Conservation (phyloP, 2,113 vertebrate species). For the Ochotona princeps region DNA sequence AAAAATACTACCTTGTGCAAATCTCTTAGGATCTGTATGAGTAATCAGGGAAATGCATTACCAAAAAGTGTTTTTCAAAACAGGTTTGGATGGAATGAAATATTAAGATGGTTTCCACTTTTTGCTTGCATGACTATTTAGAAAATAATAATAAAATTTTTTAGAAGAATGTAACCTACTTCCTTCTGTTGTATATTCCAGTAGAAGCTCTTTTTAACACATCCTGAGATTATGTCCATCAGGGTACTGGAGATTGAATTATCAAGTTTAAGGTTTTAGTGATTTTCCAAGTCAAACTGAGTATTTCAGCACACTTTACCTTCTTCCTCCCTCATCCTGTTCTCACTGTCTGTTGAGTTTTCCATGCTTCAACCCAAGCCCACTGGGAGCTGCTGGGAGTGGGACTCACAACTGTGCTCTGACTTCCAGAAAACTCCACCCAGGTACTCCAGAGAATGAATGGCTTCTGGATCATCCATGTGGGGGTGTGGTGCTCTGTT, state of each 20-base stretch:
- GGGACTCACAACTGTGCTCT: fast-evolving
- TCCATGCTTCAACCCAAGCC: not conserved
- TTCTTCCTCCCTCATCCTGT: not conserved
- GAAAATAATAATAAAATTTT: not conserved
- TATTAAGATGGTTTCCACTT: not conserved
- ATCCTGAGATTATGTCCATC: not conserved
- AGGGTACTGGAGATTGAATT: not conserved
- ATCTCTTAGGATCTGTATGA: not conserved
- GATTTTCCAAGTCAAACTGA: not conserved
- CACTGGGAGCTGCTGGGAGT: fast-evolving
- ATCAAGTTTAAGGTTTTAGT: fast-evolving
- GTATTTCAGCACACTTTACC: no score
- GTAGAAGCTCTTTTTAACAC: not conserved
- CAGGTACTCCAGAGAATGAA: not conserved
- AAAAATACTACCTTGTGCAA: not conserved
- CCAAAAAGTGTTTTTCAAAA: not conserved
- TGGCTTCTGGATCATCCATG: not conserved
- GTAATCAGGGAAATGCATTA: not conserved
- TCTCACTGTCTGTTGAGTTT: not conserved
- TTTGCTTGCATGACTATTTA: not conserved
- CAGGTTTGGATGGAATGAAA: not conserved
- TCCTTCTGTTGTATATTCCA: not conserved
- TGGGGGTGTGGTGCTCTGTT: not conserved
- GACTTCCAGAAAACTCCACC: not conserved
- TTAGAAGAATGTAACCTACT: not conserved